phyloP scores from a whole-genome alignment of 2,113 vertebrate species.

The Gambusia holbrooki region DNA sequence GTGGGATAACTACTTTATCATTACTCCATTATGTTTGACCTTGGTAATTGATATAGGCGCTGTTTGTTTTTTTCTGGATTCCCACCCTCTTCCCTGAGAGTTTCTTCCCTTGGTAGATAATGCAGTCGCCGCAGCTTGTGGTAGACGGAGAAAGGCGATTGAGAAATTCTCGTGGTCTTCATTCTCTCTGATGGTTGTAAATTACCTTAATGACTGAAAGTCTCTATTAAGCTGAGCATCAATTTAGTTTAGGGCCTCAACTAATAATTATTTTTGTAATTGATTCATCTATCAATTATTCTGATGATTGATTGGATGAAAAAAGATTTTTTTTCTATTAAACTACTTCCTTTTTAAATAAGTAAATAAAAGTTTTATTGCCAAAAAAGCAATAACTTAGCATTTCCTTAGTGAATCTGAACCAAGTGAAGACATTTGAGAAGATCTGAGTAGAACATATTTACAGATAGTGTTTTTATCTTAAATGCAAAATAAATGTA shows the following conservation, averaged over 20 bases:
- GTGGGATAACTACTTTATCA: slow-evolving; percentile 51
- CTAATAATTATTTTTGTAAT: too few species aligned
- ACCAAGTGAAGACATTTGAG: too few species aligned
- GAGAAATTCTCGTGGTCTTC: not conserved
- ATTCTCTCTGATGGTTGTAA: slow-evolving; percentile 22
- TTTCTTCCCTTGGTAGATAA: slow-evolving; percentile 17
- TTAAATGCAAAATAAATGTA: too few species aligned
- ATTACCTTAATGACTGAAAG: not conserved
- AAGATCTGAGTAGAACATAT: too few species aligned
- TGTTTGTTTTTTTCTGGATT: slow-evolving; percentile 57
- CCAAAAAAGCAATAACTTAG: too few species aligned
- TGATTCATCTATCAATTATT: too few species aligned
- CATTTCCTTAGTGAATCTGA: too few species aligned
- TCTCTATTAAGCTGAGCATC: slow-evolving; percentile 15
- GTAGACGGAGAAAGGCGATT: slow-evolving; percentile 46
- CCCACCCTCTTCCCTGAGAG: slow-evolving; percentile 40
- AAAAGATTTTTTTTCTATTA: too few species aligned
- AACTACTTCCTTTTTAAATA: too few species aligned
- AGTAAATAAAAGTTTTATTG: too few species aligned
- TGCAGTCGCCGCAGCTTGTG: slow-evolving; percentile 20
- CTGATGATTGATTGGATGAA: too few species aligned
- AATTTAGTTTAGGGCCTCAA: not conserved
- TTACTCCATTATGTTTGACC: slow-evolving; percentile 55
- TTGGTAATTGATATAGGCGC: slow-evolving; percentile 58
- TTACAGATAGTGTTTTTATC: too few species aligned